Conservation (phyloP, 2,797 vertebrate genomes). For the Bovichtus diacanthus region DNA sequence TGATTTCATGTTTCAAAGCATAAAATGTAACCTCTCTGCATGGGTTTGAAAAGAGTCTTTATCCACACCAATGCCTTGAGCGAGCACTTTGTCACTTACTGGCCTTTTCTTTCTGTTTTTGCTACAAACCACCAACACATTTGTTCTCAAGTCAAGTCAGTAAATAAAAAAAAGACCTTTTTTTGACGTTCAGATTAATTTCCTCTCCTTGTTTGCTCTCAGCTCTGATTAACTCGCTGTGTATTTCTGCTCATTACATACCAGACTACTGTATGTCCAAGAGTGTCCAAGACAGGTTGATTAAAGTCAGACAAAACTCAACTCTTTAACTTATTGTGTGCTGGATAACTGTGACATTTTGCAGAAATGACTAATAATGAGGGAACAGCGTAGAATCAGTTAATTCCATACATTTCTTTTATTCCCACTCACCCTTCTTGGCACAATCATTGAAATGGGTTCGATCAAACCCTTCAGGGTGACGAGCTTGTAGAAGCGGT, state of each 20-base stretch:
- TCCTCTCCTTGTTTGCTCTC: slow-evolving; percentile 5
- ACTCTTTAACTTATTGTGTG: slow-evolving; percentile 1
- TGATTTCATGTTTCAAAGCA: slow-evolving; percentile 1
- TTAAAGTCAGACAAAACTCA: neutral
- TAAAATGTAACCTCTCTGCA: neutral
- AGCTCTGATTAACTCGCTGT: neutral
- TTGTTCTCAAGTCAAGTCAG: neutral
- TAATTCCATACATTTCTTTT: neutral
- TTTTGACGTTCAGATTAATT: neutral
- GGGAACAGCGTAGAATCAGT: neutral
- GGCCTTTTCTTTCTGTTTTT: neutral
- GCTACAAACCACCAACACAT: neutral
- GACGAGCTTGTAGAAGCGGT: slow-evolving; percentile 97
- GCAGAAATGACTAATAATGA: neutral
- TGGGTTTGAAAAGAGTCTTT: neutral
- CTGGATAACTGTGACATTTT: neutral
- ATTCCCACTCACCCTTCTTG: slow-evolving; percentile 91
- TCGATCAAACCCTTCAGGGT: slow-evolving; percentile 97
- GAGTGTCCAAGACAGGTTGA: slow-evolving; percentile 5
- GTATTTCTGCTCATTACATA: slow-evolving; percentile 8
- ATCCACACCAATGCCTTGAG: neutral
- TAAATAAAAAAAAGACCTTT: neutral
- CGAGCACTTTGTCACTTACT: neutral
- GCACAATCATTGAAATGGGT: slow-evolving; percentile 99
- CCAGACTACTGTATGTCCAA: neutral